Evolutionary conservation across 2,113 vertebrate species (phyloP), one percentile per base, ranked within the genome.

Genomic region (Bujurquina vittata): DNA sequence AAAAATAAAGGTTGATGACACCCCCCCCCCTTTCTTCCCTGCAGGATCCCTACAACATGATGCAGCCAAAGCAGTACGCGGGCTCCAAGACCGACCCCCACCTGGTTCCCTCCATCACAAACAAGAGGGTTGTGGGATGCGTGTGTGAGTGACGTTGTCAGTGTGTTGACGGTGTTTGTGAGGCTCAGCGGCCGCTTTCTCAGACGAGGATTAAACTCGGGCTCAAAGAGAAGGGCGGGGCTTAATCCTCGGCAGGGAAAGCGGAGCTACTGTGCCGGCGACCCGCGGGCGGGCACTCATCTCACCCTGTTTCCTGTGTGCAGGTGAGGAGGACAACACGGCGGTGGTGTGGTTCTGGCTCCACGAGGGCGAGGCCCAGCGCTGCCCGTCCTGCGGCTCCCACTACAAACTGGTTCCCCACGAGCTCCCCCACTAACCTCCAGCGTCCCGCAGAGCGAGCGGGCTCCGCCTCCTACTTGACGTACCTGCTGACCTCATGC

Each of bases 241-340:
- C 35, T 0, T 65, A 23, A 1, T 43, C 37, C n/a, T 65, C 37
- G 22, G 12, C 40, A 4, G 37, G 60, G 62, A 65, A 65, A 23
- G n/a, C 37, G 4, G 12, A 26, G 62, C 3, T 3, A 4, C 37
- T 12, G 0, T 23, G 62, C 2, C 0, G 15, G 37, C 37, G 35
- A 23, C 0, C 0, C 37, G n/a, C 7, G 14, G 7, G n/a, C 40
- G 15, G 10, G 1, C 3, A 20, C 59, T 20, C 5, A 0, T 63
- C 72, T 75, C 7, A 40, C 22, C 35, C 1, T 4, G 49, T 75
- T 49, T 54, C 5, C 14, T 63, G 10, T 80, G 35, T 33, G 22
- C 77, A 98, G 97, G 97, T 92, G 98, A 98, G 80, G 97, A 98
- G 78, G 97, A 98, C 89, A 97, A 97, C 94, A 97, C 96, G 0